These are phyloP conservation scores for Pan troglodytes DNA, from an alignment of 2,113 vertebrate species.

Conservation along the genomic window NHGRI_mPanTro3-v2.1_pri NC_072408.2:133860001-133860500, in stretches of 20 bases:
- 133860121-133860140: not conserved
- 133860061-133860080: not conserved
- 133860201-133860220: not conserved
- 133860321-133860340: too few relatives aligned
- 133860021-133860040: not conserved
- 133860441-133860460: not conserved
- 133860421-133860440: not conserved
- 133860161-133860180: not conserved
- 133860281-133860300: not conserved
- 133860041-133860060: not conserved
- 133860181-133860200: too few relatives aligned
- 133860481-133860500: too few relatives aligned
- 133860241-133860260: not conserved
- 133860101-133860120: not conserved
- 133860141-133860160: not conserved
- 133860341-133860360: not conserved
- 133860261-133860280: too few relatives aligned
- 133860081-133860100: not conserved
- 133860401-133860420: not conserved
- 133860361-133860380: not conserved
- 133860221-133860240: too few relatives aligned
- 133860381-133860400: not conserved
- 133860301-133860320: too few relatives aligned
- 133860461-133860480: rapidly evolving
- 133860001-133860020: not conserved